Base-by-base conservation (phyloP, 92 coral and sea anemone species). In the Diadumene lineata region DNA sequence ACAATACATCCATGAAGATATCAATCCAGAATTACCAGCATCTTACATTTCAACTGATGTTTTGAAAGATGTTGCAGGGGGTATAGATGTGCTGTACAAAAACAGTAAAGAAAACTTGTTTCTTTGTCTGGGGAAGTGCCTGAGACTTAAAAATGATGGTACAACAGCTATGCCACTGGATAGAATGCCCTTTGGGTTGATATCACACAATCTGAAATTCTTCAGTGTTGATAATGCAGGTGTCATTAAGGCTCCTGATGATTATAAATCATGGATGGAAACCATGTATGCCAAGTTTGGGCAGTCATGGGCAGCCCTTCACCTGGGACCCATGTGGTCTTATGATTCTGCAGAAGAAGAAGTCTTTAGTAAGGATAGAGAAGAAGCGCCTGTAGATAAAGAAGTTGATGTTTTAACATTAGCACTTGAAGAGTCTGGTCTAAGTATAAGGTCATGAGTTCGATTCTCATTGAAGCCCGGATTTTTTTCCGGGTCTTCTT, bases 251-350 rank as follows among this genome's bases (percentile, higher is more conserved):
- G 79, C 58, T 9, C 66, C 79, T 0, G 46, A 81, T 15, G 85
- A 81, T 38, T 81, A 81, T 48, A 81, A 61, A 69, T 33, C 32
- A 38, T 81, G 85, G 79, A 81, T 81, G 85, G 85, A 81, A 43
- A 73, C 66, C 25, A 81, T 81, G 85, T 81, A 73, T 65, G 29
- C 85, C 21, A 26, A 63, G 38, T 72, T 81, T 73, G 79, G 85
- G 33, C 76, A 81, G 56, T 81, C 85, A 13, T 81, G 85, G 85
- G 80, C 85, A 62, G 60, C 79, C 55, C 80, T 81, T 21, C 85
- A 81, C 25, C 74, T 81, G 50, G 85, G 85, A 29, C 85, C 85
- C 43, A 81, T 81, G 85, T 81, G 85, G 85, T 81, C 85, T 31
- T 72, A 64, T 48, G 48, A 16, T n/a, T n/a, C n/a, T n/a, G n/a